Evolutionary conservation across 2,888 invertebrate genomes (phyloP).

Genomic region (Apocheima hispidaria): DNA sequence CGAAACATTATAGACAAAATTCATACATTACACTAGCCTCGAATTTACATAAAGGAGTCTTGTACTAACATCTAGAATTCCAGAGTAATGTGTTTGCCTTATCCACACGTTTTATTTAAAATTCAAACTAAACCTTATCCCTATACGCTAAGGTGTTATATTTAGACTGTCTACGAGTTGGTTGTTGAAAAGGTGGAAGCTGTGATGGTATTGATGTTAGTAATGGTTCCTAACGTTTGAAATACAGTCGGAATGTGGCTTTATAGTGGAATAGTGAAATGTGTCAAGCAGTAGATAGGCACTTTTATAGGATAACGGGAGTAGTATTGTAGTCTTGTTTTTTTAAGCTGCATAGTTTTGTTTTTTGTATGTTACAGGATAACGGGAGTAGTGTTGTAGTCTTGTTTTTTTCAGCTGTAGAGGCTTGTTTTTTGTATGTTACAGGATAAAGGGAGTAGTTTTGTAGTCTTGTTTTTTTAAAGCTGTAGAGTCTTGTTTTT

Average conservation of each 20-base stretch:
- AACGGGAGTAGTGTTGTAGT: too few species aligned
- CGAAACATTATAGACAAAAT: conserved; percentile 28
- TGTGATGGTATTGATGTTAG: conserved; percentile 49
- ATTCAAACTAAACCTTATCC: conserved; percentile 25
- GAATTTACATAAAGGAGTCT: conserved; percentile 52
- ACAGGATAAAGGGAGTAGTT: too few species aligned
- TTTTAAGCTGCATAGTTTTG: background rate
- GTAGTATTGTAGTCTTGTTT: background rate
- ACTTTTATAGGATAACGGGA: conserved; percentile 3
- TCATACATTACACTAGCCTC: conserved; percentile 34
- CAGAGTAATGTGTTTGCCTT: conserved; percentile 71
- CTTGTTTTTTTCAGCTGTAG: too few species aligned
- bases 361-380: too few species aligned
- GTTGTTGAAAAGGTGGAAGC: conserved; percentile 55
- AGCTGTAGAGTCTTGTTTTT: too few species aligned
- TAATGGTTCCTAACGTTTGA: conserved; percentile 53
- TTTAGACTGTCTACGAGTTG: conserved; percentile 56
- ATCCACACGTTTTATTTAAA: conserved; percentile 30
- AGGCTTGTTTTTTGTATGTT: too few species aligned
- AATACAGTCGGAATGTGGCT: conserved; percentile 37
- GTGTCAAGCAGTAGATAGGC: conserved; percentile 16
- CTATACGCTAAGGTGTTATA: conserved; percentile 12
- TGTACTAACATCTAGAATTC: conserved; percentile 52
- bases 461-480: too few species aligned
- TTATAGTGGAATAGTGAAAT: conserved; percentile 28